These are phyloP conservation scores for Eucriotettix oculatus DNA, from an alignment of 2,888 invertebrate genomes.

Conservation along the genomic window DNA sequence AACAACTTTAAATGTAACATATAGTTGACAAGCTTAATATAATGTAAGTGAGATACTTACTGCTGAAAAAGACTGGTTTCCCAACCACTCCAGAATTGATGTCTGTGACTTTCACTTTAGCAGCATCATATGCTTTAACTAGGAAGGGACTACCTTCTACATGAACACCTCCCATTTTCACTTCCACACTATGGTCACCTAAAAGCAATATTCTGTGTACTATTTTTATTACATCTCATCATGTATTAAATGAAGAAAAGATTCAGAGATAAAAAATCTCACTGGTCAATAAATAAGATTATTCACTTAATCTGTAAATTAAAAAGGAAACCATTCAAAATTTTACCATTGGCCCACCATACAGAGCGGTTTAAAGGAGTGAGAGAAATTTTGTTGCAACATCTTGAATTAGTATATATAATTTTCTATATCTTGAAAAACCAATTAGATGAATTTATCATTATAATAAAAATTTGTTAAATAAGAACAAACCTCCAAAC, in stretches of 20 bases:
- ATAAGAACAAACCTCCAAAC: no score
- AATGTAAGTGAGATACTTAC: constrained; percentile 31
- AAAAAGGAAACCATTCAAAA: no score
- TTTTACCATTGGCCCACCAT: no score
- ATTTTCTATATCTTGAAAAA: no score
- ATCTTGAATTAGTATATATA: no score
- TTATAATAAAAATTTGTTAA: no score
- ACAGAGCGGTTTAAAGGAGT: no score
- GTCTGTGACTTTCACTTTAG: constrained; percentile 85
- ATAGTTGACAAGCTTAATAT: background rate
- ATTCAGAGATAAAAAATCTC: background rate
- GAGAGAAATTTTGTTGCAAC: no score
- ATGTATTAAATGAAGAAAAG: background rate
- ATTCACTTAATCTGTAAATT: no score
- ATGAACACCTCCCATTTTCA: constrained; percentile 50
- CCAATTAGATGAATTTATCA: no score
- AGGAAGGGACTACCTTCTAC: constrained; percentile 91
- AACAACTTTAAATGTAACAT: background rate
- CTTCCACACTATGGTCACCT: constrained; percentile 82
- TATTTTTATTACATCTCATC: no score
- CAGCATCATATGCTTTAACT: constrained; percentile 90
- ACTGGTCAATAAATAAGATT: no score
- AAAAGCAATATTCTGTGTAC: background rate
- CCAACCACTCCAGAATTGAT: constrained; percentile 82
- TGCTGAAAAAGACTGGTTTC: constrained; percentile 85